Evolutionary conservation across 2,797 vertebrate genomes (phyloP).

Genomic region (Pterois miles): DNA sequence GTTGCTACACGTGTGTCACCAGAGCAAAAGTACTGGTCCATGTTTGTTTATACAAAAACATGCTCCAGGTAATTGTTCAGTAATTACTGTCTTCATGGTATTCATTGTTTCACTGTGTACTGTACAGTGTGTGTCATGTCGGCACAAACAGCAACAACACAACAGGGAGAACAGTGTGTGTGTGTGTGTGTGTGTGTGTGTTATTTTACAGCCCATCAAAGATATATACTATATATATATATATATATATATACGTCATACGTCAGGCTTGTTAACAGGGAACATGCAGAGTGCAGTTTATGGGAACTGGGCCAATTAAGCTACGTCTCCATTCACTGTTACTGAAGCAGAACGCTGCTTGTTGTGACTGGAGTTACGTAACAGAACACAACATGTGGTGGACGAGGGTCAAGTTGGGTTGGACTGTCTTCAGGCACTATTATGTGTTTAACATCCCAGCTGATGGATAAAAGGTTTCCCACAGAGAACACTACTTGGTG

Average conservation of each 20-base stretch:
- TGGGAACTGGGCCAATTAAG: conserved; percentile 31
- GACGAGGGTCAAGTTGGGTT: not conserved
- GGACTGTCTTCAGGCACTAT: not conserved
- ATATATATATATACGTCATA: not conserved
- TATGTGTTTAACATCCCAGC: not conserved
- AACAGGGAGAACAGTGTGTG: not conserved
- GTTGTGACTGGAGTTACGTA: conserved; percentile 12
- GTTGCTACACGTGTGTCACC: not conserved
- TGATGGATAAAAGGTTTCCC: not conserved
- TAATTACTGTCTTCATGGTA: not conserved
- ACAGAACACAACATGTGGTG: not conserved
- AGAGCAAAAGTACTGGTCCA: not conserved
- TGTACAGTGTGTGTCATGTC: conserved; percentile 2
- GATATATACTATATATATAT: too few relatives aligned
- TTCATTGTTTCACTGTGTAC: not conserved
- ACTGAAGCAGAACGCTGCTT: not conserved
- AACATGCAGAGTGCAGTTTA: not conserved
- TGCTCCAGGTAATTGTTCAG: not conserved
- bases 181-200: not conserved
- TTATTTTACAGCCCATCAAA: not conserved
- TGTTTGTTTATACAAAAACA: conserved; percentile 25
- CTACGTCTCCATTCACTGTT: not conserved
- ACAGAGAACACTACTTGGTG: not conserved
- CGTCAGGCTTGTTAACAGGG: not conserved
- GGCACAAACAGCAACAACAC: not conserved